These are phyloP conservation scores for Cheiracanthium punctorium DNA, from an alignment of 2,888 invertebrate genomes.

Conservation along the genomic window DNA sequence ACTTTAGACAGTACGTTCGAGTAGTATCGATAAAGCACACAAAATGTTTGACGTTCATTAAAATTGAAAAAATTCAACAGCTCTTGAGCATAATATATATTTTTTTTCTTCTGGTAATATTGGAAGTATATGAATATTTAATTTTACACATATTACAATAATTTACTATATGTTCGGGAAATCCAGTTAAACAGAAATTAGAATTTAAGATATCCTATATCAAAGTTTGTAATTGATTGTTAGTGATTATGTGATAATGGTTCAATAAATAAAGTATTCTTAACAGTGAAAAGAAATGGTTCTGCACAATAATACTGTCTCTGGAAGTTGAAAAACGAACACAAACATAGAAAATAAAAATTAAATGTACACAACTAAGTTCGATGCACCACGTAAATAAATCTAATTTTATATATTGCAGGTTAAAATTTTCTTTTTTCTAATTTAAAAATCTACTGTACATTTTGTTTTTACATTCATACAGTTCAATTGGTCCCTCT, in stretches of 20 bases:
- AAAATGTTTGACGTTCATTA: too few relatives aligned
- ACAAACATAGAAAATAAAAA: not conserved
- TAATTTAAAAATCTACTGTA: not conserved
- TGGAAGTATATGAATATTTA: too few relatives aligned
- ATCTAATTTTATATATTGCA: not conserved
- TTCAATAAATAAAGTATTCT: too few relatives aligned
- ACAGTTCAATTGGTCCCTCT: not conserved
- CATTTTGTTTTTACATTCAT: not conserved
- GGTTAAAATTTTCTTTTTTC: not conserved
- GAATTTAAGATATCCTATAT: not conserved
- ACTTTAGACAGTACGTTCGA: too few relatives aligned
- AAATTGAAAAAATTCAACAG: too few relatives aligned
- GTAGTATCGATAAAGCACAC: too few relatives aligned
- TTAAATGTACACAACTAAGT: not conserved
- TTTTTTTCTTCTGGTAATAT: too few relatives aligned
- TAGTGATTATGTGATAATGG: not conserved
- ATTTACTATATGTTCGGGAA: too few relatives aligned
- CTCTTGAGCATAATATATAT: too few relatives aligned
- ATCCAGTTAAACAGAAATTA: too few relatives aligned
- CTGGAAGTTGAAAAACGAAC: not conserved
- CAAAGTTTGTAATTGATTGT: not conserved
- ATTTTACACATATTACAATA: too few relatives aligned
- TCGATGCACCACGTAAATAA: too few relatives aligned
- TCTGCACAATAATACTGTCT: not conserved
- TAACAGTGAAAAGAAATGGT: not conserved